Evolutionary conservation across 2,113 vertebrate species (phyloP), one percentile per base, ranked within the genome.

Genomic region (Phoxinus phoxinus): DNA sequence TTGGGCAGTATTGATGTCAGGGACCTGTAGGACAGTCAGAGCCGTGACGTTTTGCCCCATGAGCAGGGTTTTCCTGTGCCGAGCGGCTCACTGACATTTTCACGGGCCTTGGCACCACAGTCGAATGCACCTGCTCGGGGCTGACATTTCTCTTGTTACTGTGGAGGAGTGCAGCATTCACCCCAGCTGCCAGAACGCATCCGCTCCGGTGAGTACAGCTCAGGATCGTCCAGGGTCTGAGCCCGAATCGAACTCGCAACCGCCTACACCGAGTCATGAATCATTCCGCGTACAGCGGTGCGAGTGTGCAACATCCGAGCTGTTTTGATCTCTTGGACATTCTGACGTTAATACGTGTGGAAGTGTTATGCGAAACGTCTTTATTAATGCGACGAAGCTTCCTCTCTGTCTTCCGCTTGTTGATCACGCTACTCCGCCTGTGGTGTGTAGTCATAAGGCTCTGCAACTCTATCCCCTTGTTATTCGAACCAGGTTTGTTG

Each of bases 401-500:
- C 41, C 37, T 41, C 63, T 46, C 17, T 3, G 58, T 63, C 53
- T 21, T 56, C 30, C 17, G 23, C 30, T 65, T 79, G 58, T 75
- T 83, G 72, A 85, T 81, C 56, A 44, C n/a, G 13, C 46, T n/a
- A n/a, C 63, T 63, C 41, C 32, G 35, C 75, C 37, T 51, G 53
- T 21, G 69, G 58, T 56, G 58, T 56, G 9, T 23, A 32, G 73
- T 79, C 83, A 84, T 23, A 71, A 74, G 27, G 44, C 46, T 41
- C 72, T 86, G 93, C 89, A 94, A 94, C 89, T 35, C 85, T 46
- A 93, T 77, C 88, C 87, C 80, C 7, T 15, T 85, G 93, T 89
- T 91, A 94, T 4, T 69, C 80, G 92, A 94, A 86, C 90, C 13
- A 84, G 41, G 63, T 44, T 74, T 58, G 84, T 44, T 88, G 85